Evolutionary conservation across 2,888 invertebrate species (phyloP).

Genomic region (Drosophila atripex): DNA sequence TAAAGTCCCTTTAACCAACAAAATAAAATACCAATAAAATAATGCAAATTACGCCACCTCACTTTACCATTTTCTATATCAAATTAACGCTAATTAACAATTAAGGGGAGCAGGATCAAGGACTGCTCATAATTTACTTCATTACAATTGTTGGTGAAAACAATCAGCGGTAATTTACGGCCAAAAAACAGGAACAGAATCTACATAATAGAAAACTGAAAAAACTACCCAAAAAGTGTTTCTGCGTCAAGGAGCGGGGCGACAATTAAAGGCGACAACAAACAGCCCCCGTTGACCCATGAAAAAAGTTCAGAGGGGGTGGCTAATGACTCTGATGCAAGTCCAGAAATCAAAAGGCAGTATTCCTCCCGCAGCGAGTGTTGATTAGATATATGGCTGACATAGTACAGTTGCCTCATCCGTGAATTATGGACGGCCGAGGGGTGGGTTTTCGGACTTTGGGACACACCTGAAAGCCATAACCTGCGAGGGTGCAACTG

Average conservation of each 20-base stretch:
- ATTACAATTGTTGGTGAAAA: slow-evolving; percentile 74
- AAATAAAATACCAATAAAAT: slow-evolving; percentile 60
- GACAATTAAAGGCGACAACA: slow-evolving; percentile 77
- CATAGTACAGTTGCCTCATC: slow-evolving; percentile 67
- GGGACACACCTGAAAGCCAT: slow-evolving; percentile 70
- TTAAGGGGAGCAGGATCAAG: slow-evolving; percentile 51
- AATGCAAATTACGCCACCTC: slow-evolving; percentile 39
- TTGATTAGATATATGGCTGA: slow-evolving; percentile 52
- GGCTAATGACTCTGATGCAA: slow-evolving; percentile 71
- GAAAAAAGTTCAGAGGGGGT: slow-evolving; percentile 49
- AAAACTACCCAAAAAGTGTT: slow-evolving; percentile 52
- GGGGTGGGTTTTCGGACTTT: slow-evolving; percentile 50
- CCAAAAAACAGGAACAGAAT: slow-evolving; percentile 44
- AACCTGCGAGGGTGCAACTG: slow-evolving; percentile 63
- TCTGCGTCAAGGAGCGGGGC: slow-evolving; percentile 21
- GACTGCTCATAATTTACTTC: slow-evolving; percentile 70
- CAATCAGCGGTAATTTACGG: slow-evolving; percentile 71
- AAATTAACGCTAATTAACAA: slow-evolving; percentile 75
- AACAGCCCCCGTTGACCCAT: slow-evolving; percentile 62
- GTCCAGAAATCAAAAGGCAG: slow-evolving; percentile 73
- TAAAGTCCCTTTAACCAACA: background rate
- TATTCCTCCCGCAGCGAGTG: slow-evolving; percentile 59
- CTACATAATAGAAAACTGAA: slow-evolving; percentile 53
- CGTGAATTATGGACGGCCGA: slow-evolving; percentile 55
- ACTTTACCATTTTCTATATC: slow-evolving; percentile 41